Base-by-base conservation (phyloP, 2,888 invertebrate species). In the Troilus luridus region DNA sequence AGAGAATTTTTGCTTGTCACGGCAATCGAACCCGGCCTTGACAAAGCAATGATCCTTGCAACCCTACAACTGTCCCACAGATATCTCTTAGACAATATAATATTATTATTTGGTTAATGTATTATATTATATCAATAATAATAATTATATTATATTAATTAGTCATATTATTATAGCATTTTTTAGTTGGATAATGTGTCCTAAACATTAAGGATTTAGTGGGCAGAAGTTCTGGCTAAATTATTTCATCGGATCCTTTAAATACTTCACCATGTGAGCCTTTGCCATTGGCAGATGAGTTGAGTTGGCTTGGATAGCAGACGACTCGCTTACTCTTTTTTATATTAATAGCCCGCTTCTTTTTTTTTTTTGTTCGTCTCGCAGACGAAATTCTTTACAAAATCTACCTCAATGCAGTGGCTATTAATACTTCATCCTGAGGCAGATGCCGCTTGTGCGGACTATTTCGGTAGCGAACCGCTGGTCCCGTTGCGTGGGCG, bases 161-260 rank as follows among this genome's bases (percentile, higher is more conserved):
- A 41, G 41, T 41, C 41, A 41, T 41, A 41, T 41, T 41, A 41
- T 41, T 41, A 41, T 41, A 41, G 41, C n/a, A 41, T 41, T 41
- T 41, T 41, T 41, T 41, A 3, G 1, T 41, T 41, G 2, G 41
- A 41, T 41, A 41, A 41, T 41, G 41, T 41, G 41, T 41, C 41
- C 41, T 41, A 41, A 41, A 41, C 41, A 41, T 41, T 41, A 41
- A 41, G 41, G 41, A 41, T 41, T 41, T 67, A 19, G n/a, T 5
- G n/a, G 64, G 14, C 14, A 67, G 14, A 67, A 24, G 67, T 24
- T 0, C 24, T 5, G 67, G 24, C 27, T 17, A 77, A 17, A 77
- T 77, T 77, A 77, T 77, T 77, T 77, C 41, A 77, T 77, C 72
- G 41, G 72, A 41, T 77, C 72, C 72, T 77, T 67, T 67, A 77